Conservation (phyloP, 2,797 vertebrate species). For the Perodicticus potto region DNA sequence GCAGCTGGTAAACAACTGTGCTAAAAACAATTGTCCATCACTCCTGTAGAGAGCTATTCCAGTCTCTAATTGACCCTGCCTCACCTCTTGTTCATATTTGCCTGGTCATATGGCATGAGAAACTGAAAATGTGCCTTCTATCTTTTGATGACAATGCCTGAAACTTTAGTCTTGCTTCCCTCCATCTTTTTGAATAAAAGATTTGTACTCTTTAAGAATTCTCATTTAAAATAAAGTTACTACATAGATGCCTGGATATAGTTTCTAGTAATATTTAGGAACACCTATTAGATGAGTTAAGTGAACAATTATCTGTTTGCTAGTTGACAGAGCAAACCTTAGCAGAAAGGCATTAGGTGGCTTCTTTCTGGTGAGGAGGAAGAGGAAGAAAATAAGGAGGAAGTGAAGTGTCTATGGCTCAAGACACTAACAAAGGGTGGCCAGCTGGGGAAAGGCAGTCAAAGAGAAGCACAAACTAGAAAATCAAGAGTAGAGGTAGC, state of each 20-base stretch:
- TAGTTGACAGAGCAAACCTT: neutral
- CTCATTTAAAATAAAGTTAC: conserved; percentile 20
- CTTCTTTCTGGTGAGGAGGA: neutral
- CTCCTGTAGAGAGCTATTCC: neutral
- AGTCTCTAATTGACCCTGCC: neutral
- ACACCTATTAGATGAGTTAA: neutral
- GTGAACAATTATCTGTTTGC: neutral
- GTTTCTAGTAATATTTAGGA: neutral
- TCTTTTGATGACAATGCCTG: neutral
- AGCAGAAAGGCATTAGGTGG: neutral
- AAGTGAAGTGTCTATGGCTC: neutral
- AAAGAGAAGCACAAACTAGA: neutral
- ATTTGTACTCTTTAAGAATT: neutral
- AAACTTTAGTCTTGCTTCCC: neutral
- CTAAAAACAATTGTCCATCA: neutral
- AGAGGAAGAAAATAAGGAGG: neutral
- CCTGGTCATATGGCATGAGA: neutral
- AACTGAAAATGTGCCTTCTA: neutral
- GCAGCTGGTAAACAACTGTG: neutral
- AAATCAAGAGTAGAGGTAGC: neutral
- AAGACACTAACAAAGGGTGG: neutral
- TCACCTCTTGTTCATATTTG: neutral
- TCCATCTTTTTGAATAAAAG: neutral
- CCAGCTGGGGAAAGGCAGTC: neutral
- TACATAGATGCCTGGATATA: neutral